A percentile compares a stretch with the other conserved stretches of the same genome.
Conservation (phyloP, 2,113 vertebrate species). For the Lutjanus erythropterus region DNA sequence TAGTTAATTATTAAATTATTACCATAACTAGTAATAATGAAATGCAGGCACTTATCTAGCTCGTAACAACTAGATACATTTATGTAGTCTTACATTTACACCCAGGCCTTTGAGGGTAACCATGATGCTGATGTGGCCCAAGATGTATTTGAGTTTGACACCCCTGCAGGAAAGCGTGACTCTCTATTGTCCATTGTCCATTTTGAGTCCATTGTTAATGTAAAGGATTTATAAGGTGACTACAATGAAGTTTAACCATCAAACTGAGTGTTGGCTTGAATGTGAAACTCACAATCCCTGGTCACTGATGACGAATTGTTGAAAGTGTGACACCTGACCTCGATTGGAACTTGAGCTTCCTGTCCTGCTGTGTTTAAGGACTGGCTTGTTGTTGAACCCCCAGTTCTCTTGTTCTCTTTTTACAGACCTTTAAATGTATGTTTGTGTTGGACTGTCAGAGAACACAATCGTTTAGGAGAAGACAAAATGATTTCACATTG, state of each 20-base stretch:
- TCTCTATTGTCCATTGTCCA: neutral
- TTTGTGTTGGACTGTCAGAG: too few relatives aligned
- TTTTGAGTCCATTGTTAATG: neutral
- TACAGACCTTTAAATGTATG: neutral
- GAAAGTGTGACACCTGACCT: constrained; percentile 19
- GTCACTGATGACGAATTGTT: neutral
- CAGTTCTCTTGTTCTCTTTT: neutral
- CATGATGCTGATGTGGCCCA: too few relatives aligned
- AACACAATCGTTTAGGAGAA: neutral
- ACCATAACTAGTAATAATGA: too few relatives aligned
- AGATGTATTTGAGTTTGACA: too few relatives aligned
- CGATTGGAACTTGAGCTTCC: constrained; percentile 29
- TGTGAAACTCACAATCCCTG: neutral
- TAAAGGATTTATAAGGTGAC: too few relatives aligned
- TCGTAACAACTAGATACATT: too few relatives aligned
- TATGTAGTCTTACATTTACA: too few relatives aligned
- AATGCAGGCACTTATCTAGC: too few relatives aligned
- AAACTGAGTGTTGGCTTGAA: neutral
- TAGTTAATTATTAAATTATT: too few relatives aligned
- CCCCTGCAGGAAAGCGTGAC: too few relatives aligned
- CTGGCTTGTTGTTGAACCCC: neutral
- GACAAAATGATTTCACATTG: neutral
- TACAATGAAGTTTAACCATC: neutral
- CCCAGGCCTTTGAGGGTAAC: too few relatives aligned
- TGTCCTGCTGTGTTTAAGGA: constrained; percentile 36